Conservation (phyloP, 2,797 vertebrate genomes). For the Sebastolobus altivelis region DNA sequence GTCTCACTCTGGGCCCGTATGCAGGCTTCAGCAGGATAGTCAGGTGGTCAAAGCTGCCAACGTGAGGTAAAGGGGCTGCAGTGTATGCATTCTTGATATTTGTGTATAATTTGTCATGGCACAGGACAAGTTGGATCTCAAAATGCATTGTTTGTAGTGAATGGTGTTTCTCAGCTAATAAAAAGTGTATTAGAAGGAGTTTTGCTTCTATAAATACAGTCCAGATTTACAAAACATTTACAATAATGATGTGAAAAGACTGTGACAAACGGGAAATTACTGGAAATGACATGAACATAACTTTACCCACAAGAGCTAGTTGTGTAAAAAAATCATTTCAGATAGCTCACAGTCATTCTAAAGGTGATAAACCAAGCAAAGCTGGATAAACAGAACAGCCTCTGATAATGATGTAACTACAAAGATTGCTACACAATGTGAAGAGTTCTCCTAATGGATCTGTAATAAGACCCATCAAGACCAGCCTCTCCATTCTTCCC, state of each 20-base stretch:
- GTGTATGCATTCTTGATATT: too few species aligned
- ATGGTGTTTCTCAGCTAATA: not conserved
- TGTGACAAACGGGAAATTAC: not conserved
- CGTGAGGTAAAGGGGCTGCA: too few species aligned
- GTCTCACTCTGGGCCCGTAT: too few species aligned
- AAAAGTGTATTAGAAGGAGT: not conserved
- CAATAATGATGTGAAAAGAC: not conserved
- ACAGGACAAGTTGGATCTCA: not conserved
- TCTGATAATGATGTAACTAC: constrained; percentile 52
- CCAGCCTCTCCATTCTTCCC: constrained; percentile 48
- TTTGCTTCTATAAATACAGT: not conserved
- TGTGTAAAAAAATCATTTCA: not conserved
- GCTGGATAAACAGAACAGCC: not conserved
- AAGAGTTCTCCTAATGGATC: constrained; percentile 67
- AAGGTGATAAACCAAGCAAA: constrained; percentile 7
- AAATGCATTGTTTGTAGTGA: not conserved
- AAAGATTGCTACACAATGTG: constrained; percentile 49
- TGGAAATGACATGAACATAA: not conserved
- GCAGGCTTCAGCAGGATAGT: too few species aligned
- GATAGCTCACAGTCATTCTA: not conserved
- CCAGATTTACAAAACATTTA: not conserved
- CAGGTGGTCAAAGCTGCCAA: too few species aligned
- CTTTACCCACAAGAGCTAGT: not conserved
- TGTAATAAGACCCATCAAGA: constrained; percentile 68
- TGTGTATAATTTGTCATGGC: too few species aligned